A percentile compares a stretch with the other conserved stretches of the same genome.
Evolutionary conservation across 2,113 vertebrate species (phyloP).

Genomic region (Ahaetulla prasina): DNA sequence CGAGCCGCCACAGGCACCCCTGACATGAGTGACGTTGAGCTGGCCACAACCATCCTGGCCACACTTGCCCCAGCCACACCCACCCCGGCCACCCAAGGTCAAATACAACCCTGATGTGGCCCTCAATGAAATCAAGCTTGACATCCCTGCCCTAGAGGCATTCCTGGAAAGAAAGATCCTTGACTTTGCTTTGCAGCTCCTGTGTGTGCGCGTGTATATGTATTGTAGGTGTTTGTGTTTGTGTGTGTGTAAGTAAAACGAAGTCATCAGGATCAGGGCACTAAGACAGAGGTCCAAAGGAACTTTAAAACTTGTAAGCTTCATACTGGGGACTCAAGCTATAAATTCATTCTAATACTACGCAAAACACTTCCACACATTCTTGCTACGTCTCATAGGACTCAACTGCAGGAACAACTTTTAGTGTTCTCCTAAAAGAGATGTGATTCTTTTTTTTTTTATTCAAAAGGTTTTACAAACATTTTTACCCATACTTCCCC

Average conservation of each 20-base stretch:
- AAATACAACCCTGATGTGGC: no score
- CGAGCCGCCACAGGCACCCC: no score
- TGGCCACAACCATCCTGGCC: no score
- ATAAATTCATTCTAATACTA: neutral
- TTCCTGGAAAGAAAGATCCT: neutral
- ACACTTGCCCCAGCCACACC: no score
- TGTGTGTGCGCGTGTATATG: neutral
- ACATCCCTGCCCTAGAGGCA: neutral
- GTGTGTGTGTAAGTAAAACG: neutral
- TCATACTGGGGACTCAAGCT: neutral
- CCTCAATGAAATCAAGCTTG: no score
- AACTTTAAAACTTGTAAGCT: neutral
- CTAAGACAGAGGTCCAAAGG: neutral
- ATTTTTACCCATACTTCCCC: no score
- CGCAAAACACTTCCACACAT: neutral
- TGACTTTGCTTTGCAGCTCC: neutral
- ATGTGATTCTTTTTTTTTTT: no score
- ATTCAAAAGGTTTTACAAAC: no score
- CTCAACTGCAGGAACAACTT: neutral
- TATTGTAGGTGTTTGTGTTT: neutral
- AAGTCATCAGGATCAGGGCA: neutral
- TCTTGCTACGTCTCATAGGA: neutral
- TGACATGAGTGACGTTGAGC: no score
- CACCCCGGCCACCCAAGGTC: no score
- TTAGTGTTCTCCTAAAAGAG: neutral